Base-by-base conservation (phyloP, 2,797 vertebrate genomes). In the Simalia tracyae region DNA sequence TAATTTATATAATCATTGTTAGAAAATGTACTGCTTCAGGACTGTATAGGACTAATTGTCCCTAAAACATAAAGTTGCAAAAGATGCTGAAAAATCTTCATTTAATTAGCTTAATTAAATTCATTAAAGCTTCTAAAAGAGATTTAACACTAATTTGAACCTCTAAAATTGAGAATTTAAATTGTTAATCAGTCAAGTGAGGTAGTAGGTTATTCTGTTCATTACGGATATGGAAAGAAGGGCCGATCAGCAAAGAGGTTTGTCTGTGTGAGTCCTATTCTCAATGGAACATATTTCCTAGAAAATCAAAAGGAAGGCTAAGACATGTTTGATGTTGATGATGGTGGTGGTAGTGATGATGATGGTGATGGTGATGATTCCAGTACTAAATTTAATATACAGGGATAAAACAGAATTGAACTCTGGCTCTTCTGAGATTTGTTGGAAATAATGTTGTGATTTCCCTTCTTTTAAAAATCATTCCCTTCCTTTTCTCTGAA, bases 91-190 rank as follows among this genome's bases (percentile, higher is more conserved):
- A 95, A 93, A 94, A 92, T 92, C 91, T 92, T 94, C 92, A 91
- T 93, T 95, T 93, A 93, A 94, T 92, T 93, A 92, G 94, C 93
- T 93, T 94, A 93, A 91, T 93, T 93, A 93, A 91, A 88, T 87
- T 81, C 90, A 84, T 28, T 90, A 68, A 81, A 60, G 68, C 89
- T 94, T 94, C 91, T 90, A 86, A 94, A 93, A 86, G 93, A 95
- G 86, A 84, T 54, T 1, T 87, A 36, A 94, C 90, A 93, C 86
- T 59, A 88, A 88, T 92, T 91, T 93, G 5, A 94, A 91, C 5
- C 7, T 92, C 42, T 91, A 89, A 92, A 96, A 87, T 28, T 93
- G 2, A 17, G n/a, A 91, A 93, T 91, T 92, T 92, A 89, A 22
- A 88, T 17, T 86, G 93, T 91, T 87, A 89, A 61, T 92, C 50